A percentile compares a stretch with the other conserved stretches of the same genome.
phyloP scores from a whole-genome alignment of 2,797 vertebrate species.

The Poeciliopsis presidionis region DNA sequence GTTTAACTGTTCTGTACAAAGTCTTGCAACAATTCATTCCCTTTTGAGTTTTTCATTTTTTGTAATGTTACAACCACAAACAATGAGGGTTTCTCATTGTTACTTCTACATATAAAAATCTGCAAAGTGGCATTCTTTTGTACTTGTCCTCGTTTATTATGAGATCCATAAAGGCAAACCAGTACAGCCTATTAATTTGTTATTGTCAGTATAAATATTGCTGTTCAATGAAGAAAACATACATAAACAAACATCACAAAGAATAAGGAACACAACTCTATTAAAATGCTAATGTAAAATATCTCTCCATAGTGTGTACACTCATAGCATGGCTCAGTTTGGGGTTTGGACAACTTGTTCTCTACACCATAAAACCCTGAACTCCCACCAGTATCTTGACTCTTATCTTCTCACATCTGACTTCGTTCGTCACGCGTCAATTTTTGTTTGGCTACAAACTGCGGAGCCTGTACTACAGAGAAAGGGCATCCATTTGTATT shows the following conservation, averaged over 20 bases:
- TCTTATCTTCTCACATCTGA: conserved; percentile 39
- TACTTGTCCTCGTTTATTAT: neutral
- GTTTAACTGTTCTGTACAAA: neutral
- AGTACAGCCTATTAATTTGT: neutral
- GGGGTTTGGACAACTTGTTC: conserved; percentile 13
- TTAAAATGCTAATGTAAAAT: neutral
- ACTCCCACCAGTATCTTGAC: conserved; percentile 28
- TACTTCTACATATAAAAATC: neutral
- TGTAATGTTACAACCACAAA: neutral
- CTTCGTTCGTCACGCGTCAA: conserved; percentile 39
- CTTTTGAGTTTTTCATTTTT: neutral
- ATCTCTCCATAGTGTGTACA: neutral
- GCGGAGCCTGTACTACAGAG: conserved; percentile 6
- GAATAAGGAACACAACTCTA: neutral
- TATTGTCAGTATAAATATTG: neutral
- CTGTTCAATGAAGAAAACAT: neutral
- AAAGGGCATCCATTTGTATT: neutral
- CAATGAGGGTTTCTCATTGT: no score
- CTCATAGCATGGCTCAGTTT: neutral
- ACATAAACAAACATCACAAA: neutral
- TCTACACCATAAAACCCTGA: conserved; percentile 13
- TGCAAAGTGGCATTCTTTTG: neutral
- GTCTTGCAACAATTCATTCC: neutral
- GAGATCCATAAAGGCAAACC: neutral
- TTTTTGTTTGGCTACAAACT: conserved; percentile 17